phyloP scores from a whole-genome alignment of 2,888 invertebrate species.

The Oxytorus armatus region DNA sequence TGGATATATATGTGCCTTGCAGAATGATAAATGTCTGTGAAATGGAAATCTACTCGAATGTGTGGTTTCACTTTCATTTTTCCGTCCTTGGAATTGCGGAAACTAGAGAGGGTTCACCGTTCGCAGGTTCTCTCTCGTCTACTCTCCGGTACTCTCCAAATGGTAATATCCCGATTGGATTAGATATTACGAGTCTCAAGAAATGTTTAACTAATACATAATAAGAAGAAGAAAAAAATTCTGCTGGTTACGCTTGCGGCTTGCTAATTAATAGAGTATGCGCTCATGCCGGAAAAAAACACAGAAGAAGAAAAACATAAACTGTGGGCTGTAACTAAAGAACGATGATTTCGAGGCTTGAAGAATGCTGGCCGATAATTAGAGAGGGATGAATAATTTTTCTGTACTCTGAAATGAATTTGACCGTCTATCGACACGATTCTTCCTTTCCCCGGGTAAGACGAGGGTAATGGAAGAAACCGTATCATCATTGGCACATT shows the following conservation, averaged over 20 bases:
- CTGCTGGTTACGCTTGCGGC: slow-evolving; percentile 19
- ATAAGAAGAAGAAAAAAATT: slow-evolving; percentile 33
- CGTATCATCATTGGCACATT: slow-evolving; percentile 5
- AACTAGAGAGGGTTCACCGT: slow-evolving; percentile 59
- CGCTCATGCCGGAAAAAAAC: slow-evolving; percentile 13
- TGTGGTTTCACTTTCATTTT: slow-evolving; percentile 76
- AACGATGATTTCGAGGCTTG: slow-evolving; percentile 24
- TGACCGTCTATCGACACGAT: background rate
- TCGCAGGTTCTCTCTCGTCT: slow-evolving; percentile 1
- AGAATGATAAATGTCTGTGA: slow-evolving; percentile 1
- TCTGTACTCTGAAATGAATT: background rate
- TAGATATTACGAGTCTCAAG: slow-evolving; percentile 34
- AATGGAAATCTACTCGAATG: slow-evolving; percentile 58
- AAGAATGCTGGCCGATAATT: slow-evolving; percentile 35
- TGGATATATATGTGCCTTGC: background rate
- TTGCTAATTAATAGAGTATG: slow-evolving; percentile 36
- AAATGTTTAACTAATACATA: slow-evolving; percentile 26
- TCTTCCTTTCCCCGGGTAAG: slow-evolving; percentile 8
- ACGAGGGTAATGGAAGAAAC: background rate
- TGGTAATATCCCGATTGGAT: slow-evolving; percentile 46
- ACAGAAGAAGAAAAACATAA: slow-evolving; percentile 21
- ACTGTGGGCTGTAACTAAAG: background rate
- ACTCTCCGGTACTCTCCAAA: slow-evolving; percentile 24
- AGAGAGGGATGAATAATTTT: slow-evolving; percentile 10
- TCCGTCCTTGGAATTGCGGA: slow-evolving; percentile 75